phyloP scores from a whole-genome alignment of 1,140 invertebrate genomes.

The Drosophila obscura region DNA sequence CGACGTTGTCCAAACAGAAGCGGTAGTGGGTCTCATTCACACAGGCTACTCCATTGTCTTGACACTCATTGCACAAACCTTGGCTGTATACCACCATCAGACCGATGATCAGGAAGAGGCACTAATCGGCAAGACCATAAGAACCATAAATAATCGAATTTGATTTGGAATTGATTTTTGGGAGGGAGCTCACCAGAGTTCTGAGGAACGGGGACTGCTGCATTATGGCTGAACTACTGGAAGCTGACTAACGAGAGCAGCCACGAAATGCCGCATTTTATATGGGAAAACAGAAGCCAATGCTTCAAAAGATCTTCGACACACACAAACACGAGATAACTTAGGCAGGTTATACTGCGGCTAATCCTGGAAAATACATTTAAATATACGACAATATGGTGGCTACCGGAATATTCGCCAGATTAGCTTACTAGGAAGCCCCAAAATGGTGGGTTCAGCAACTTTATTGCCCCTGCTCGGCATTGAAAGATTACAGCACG shows the following conservation, averaged over 20 bases:
- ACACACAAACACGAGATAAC: slow-evolving; percentile 22
- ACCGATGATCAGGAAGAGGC: slow-evolving; percentile 21
- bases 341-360: slow-evolving; percentile 33
- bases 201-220: slow-evolving; percentile 27
- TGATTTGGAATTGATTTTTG: neutral
- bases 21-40: slow-evolving; percentile 56
- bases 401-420: slow-evolving; percentile 24
- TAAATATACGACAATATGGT: slow-evolving; percentile 19
- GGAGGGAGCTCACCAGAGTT: slow-evolving; percentile 45
- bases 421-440: slow-evolving; percentile 43
- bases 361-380: slow-evolving; percentile 5
- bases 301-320: neutral
- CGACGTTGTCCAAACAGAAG: slow-evolving; percentile 34
- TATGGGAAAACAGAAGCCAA: slow-evolving; percentile 22
- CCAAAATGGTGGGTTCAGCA: slow-evolving; percentile 24
- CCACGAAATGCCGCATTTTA: slow-evolving; percentile 40
- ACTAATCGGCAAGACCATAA: slow-evolving; percentile 8
- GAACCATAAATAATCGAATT: neutral
- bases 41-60: slow-evolving; percentile 44
- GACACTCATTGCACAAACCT: slow-evolving; percentile 35
- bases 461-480: slow-evolving; percentile 42
- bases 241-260: slow-evolving; percentile 40
- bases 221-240: slow-evolving; percentile 36
- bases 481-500: slow-evolving; percentile 63
- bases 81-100: slow-evolving; percentile 15